Evolutionary conservation across 2,888 invertebrate genomes (phyloP).

Genomic region (Drosophila vallismaia): DNA sequence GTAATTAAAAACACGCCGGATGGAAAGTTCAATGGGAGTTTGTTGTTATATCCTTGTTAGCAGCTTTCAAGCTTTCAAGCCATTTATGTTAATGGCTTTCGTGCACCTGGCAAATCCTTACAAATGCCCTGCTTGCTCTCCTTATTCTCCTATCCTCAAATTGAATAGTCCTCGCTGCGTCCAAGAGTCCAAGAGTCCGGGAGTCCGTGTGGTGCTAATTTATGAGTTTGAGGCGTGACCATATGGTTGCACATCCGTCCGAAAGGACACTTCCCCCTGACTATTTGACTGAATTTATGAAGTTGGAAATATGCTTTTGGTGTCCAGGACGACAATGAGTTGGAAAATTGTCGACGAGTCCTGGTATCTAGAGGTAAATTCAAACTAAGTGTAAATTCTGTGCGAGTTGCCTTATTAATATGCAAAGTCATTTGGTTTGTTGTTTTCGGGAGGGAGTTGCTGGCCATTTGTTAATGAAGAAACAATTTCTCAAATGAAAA

Average conservation of each 20-base stretch:
- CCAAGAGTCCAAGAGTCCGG: too few relatives aligned
- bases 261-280: slow-evolving; percentile 19
- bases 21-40: slow-evolving; percentile 12
- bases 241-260: slow-evolving; percentile 53
- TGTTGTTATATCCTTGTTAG: slow-evolving; percentile 22
- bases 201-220: slow-evolving; percentile 50
- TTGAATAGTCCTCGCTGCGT: slow-evolving; percentile 62
- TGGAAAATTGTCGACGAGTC: slow-evolving; percentile 42
- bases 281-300: slow-evolving; percentile 48
- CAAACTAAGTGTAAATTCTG: slow-evolving; percentile 68
- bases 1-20: slow-evolving; percentile 36
- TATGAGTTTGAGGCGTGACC: slow-evolving; percentile 75
- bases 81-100: slow-evolving; percentile 48
- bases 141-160: slow-evolving; percentile 32
- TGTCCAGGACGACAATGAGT: slow-evolving; percentile 49
- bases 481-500: slow-evolving; percentile 27
- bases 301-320: slow-evolving; percentile 39
- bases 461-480: slow-evolving; percentile 62
- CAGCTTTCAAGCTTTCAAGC: slow-evolving; percentile 34
- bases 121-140: slow-evolving; percentile 55
- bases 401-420: slow-evolving; percentile 60
- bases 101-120: slow-evolving; percentile 59
- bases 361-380: slow-evolving; percentile 25
- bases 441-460: neutral
- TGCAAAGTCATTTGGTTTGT: slow-evolving; percentile 53